A percentile compares a stretch with the other conserved stretches of the same genome.
phyloP scores from a whole-genome alignment of 2,113 vertebrate genomes.

The Hippocampus zosterae region DNA sequence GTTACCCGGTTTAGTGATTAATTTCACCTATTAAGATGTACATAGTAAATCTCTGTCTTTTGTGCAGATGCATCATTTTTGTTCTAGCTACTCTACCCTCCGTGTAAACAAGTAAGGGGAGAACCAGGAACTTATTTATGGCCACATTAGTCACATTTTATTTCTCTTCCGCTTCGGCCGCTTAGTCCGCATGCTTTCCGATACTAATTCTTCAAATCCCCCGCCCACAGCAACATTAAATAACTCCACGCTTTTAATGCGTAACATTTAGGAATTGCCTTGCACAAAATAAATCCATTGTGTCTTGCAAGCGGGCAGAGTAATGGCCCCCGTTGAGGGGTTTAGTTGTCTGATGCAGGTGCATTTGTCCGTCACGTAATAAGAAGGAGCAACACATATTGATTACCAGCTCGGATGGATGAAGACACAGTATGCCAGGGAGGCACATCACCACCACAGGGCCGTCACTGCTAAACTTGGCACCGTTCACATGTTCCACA shows the following conservation, averaged over 20 bases:
- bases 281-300: conserved; percentile 2
- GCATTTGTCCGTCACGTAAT: conserved; percentile 6
- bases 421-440: conserved; percentile 41
- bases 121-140: conserved; percentile 51
- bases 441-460: conserved; percentile 30
- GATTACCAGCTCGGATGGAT: conserved; percentile 32
- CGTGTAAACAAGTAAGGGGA: conserved; percentile 45
- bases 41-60: conserved; percentile 52
- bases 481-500: conserved; percentile 23
- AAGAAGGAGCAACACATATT: conserved; percentile 18
- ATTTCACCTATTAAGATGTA: conserved; percentile 50
- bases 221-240: conserved; percentile 15
- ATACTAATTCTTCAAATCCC: conserved; percentile 23
- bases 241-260: conserved; percentile 1
- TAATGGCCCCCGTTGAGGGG: neutral
- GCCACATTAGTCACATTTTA: conserved; percentile 49
- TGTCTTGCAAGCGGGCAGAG: neutral
- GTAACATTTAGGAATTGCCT: conserved; percentile 4
- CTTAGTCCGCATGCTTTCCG: conserved; percentile 30
- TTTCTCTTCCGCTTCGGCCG: conserved; percentile 31
- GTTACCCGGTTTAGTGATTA: conserved; percentile 55
- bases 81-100: conserved; percentile 26
- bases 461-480: conserved; percentile 17
- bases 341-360: neutral
- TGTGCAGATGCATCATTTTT: conserved; percentile 51